Base-by-base conservation (phyloP, 2,113 vertebrate species). In the Barnardius zonarius region DNA sequence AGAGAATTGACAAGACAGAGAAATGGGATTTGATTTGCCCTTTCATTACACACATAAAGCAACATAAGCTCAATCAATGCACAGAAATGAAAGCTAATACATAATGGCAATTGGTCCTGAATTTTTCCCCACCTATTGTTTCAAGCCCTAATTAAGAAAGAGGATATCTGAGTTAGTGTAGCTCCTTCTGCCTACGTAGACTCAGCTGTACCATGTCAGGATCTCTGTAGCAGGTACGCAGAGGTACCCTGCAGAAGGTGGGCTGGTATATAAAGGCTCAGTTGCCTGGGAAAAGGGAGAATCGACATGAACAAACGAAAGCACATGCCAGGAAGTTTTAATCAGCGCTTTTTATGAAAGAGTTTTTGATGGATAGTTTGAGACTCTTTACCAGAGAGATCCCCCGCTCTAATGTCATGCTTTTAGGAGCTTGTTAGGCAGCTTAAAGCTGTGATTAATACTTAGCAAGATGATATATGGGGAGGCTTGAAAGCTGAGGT, bases 291-390 rank as follows among this genome's bases (percentile, higher is more conserved):
- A 91, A 72, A 59, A 85, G 51, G 91, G 95, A 95, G 96, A 98
- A 96, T 95, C 89, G 43, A 70, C 90, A 41, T n/a, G 93, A 97
- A 98, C 97, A 97, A 98, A 97, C 96, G 74, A 87, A 93, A 98
- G 90, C 88, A 95, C 94, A 33, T 72, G 86, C 95, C 98, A 96
- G 98, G 98, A 99, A 98, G 97, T 97, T 98, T 98, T 98, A 98
- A 98, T 98, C 98, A 97, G 96, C 49, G 76, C 96, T 96, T 96
- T 96, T 88, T 95, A 95, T 97, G 96, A 94, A 90, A 96, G 95
- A 97, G 97, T 97, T 97, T 90, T 97, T 98, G 97, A 98, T 98
- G 98, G 98, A 98, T 98, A 97, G 97, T 95, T 82, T 96, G 92
- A 88, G 96, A 82, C 83, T 63, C 96, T 96, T 93, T 66, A 35